These are phyloP conservation scores for Herminia tarsipennalis DNA, from an alignment of 2,888 invertebrate genomes.

Conservation along the genomic window DNA sequence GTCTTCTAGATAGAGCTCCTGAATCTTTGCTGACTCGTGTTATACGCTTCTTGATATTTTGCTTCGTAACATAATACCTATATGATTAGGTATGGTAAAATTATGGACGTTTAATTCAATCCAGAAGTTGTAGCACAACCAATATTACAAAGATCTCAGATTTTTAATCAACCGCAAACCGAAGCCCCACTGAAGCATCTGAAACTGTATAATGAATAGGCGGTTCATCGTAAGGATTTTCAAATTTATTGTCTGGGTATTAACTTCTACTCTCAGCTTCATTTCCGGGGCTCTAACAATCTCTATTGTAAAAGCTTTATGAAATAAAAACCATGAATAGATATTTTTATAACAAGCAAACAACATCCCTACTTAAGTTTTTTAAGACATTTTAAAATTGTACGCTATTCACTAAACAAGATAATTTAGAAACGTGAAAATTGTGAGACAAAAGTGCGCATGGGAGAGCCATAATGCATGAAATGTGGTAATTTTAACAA, in stretches of 20 bases:
- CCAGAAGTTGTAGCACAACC: too few relatives aligned
- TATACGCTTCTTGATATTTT: slow-evolving; percentile 15
- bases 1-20: slow-evolving; percentile 49
- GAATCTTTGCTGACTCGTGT: slow-evolving; percentile 38
- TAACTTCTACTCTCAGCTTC: neutral
- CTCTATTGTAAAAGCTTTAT: neutral
- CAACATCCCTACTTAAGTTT: too few relatives aligned
- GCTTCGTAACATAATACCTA: neutral
- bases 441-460: slow-evolving; percentile 36
- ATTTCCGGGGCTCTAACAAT: slow-evolving; percentile 3
- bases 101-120: too few relatives aligned
- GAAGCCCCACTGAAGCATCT: too few relatives aligned
- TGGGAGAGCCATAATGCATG: slow-evolving; percentile 48
- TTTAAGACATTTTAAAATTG: too few relatives aligned
- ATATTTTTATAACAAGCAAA: too few relatives aligned
- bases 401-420: too few relatives aligned
- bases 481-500: slow-evolving; percentile 61
- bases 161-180: neutral
- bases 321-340: too few relatives aligned
- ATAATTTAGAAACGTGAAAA: too few relatives aligned
- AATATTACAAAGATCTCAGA: too few relatives aligned
- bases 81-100: neutral
- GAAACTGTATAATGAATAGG: too few relatives aligned
- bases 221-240: neutral
- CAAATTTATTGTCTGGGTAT: neutral